A percentile compares a stretch with the other conserved stretches of the same genome.
These are phyloP conservation scores for Clitarchus hookeri DNA, from an alignment of 2,888 invertebrate genomes.

Conservation along the genomic window DNA sequence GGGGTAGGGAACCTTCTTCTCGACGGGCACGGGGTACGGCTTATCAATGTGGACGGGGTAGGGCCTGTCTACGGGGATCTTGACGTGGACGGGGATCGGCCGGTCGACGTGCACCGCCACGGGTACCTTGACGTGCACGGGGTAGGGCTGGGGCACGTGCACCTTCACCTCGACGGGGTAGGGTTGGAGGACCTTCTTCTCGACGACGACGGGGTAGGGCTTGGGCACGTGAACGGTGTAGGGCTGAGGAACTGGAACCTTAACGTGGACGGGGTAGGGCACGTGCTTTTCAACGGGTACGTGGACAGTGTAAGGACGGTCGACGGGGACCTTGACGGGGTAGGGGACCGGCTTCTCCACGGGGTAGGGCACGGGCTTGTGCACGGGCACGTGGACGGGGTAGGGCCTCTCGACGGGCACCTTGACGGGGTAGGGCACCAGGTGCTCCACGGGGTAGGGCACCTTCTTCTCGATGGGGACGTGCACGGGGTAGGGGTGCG, in stretches of 20 bases:
- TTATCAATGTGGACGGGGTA: conserved; percentile 73
- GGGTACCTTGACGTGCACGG: conserved; percentile 48
- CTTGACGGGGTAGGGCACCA: conserved; percentile 54
- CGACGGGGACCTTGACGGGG: conserved; percentile 68
- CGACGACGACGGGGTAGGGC: conserved; percentile 70
- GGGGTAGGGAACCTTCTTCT: conserved; percentile 58
- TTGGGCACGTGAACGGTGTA: conserved; percentile 43
- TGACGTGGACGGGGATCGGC: conserved; percentile 56
- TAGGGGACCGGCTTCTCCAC: conserved; percentile 35
- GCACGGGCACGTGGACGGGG: conserved; percentile 35
- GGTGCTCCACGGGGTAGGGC: conserved; percentile 67
- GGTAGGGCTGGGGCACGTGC: conserved; percentile 67
- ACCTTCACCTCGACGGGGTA: conserved; percentile 63
- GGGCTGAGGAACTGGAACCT: conserved; percentile 42
- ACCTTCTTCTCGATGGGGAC: conserved; percentile 56
- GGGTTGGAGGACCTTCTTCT: conserved; percentile 58
- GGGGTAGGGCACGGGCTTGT: conserved; percentile 40
- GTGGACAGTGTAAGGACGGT: conserved; percentile 68
- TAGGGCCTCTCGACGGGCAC: conserved; percentile 38
- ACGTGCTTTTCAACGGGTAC: conserved; percentile 64
- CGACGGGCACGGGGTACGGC: conserved; percentile 61
- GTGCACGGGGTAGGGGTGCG: conserved; percentile 35
- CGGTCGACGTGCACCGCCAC: conserved; percentile 38
- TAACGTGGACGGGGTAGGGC: conserved; percentile 41
- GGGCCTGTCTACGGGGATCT: conserved; percentile 72